Conservation (phyloP, 2,888 invertebrate genomes). For the Andrena fulva region DNA sequence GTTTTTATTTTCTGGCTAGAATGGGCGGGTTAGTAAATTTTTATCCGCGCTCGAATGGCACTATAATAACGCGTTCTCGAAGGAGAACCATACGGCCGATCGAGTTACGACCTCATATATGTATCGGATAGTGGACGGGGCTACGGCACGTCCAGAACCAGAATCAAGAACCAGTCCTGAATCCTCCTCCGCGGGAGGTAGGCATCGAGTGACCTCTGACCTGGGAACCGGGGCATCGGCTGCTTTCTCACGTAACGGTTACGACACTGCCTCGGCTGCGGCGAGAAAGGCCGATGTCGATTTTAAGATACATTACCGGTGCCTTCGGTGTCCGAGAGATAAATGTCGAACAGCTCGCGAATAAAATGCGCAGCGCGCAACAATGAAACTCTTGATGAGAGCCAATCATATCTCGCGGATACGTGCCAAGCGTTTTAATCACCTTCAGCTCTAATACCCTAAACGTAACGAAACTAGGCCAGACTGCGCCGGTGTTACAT, state of each 20-base stretch:
- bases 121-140: slow-evolving; percentile 55
- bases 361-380: neutral
- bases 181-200: slow-evolving; percentile 78
- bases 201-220: slow-evolving; percentile 81
- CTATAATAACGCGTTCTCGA: slow-evolving; percentile 31
- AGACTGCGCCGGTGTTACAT: neutral
- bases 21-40: slow-evolving; percentile 11
- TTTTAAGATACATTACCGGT: slow-evolving; percentile 45
- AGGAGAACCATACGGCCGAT: slow-evolving; percentile 36
- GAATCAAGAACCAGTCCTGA: slow-evolving; percentile 77
- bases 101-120: slow-evolving; percentile 40
- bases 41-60: neutral
- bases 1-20: neutral
- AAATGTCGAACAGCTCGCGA: slow-evolving; percentile 18
- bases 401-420: neutral
- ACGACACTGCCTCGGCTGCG: slow-evolving; percentile 68
- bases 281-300: slow-evolving; percentile 46
- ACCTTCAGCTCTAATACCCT: neutral
- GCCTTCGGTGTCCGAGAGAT: neutral
- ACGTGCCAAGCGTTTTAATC: neutral
- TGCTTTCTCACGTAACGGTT: slow-evolving; percentile 83
- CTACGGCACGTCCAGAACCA: slow-evolving; percentile 67
- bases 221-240: slow-evolving; percentile 81
- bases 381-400: neutral
- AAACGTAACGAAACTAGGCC: neutral